These are phyloP conservation scores for Oreochromis niloticus DNA, from an alignment of 2,113 vertebrate species.

Conservation along the genomic window DNA sequence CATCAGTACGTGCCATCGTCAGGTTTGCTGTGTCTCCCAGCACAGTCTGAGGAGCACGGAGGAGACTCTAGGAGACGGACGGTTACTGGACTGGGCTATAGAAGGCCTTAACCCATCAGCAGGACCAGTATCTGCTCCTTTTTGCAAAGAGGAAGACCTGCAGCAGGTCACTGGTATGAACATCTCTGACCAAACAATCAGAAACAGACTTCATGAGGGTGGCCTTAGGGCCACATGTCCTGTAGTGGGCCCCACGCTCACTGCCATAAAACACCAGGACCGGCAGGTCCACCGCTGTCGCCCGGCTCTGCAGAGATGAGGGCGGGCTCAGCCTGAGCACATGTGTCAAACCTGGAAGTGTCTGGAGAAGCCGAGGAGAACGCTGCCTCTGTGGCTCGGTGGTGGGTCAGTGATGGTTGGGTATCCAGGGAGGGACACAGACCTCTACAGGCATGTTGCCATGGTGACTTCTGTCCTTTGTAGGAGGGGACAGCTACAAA, in stretches of 20 bases:
- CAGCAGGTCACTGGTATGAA: not conserved
- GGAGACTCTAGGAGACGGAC: not conserved
- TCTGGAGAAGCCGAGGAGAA: not conserved
- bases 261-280: not conserved
- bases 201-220: not conserved
- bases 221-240: not conserved
- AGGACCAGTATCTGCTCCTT: not conserved
- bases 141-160: not conserved
- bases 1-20: not conserved
- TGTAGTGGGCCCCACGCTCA: not conserved
- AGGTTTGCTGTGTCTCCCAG: not conserved
- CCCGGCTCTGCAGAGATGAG: not conserved
- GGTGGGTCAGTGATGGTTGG: not conserved
- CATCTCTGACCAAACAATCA: not conserved
- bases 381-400: not conserved
- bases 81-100: not conserved
- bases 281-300: fast-evolving
- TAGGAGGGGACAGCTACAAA: not conserved
- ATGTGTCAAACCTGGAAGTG: not conserved
- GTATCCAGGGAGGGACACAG: not conserved
- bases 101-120: not conserved
- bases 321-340: not conserved
- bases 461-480: not conserved
- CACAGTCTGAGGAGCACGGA: not conserved
- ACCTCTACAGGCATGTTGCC: not conserved